These are phyloP conservation scores for Mesoclemmys tuberculata DNA, from an alignment of 2,113 vertebrate species.

Conservation along the genomic window DNA sequence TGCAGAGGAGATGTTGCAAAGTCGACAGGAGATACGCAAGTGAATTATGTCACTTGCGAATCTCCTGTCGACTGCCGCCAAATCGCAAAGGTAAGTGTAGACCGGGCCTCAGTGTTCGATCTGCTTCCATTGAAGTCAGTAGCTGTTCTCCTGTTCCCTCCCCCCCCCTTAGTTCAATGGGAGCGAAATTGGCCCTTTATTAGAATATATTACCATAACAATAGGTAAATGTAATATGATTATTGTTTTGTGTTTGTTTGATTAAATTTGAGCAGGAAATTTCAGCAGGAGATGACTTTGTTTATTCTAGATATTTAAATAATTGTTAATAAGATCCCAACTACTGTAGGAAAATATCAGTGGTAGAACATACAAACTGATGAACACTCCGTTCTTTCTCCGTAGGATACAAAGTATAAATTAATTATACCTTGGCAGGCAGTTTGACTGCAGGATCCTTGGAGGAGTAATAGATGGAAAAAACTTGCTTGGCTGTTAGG, in stretches of 20 bases:
- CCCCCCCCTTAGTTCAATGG: background rate
- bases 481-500: constrained; percentile 40
- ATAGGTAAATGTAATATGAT: constrained; percentile 11
- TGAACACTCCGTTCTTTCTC: constrained; percentile 6
- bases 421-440: constrained; percentile 65
- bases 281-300: constrained; percentile 21
- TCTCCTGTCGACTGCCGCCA: no score
- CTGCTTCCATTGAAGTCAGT: background rate
- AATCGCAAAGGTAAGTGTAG: no score
- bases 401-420: constrained; percentile 44
- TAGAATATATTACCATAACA: constrained; percentile 22
- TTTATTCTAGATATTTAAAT: constrained; percentile 30
- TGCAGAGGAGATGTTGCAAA: no score
- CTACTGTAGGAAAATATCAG: background rate
- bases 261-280: constrained; percentile 28
- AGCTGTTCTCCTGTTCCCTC: background rate
- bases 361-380: background rate
- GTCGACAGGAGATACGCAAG: no score
- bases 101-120: no score
- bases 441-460: constrained; percentile 15
- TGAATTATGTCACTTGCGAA: no score
- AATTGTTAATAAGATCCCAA: constrained; percentile 43
- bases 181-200: constrained; percentile 44
- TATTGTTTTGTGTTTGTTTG: constrained; percentile 21
- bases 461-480: constrained; percentile 38